These are phyloP conservation scores for Heterotilapia buettikoferi DNA, from an alignment of 2,113 vertebrate genomes.

Conservation along the genomic window DNA sequence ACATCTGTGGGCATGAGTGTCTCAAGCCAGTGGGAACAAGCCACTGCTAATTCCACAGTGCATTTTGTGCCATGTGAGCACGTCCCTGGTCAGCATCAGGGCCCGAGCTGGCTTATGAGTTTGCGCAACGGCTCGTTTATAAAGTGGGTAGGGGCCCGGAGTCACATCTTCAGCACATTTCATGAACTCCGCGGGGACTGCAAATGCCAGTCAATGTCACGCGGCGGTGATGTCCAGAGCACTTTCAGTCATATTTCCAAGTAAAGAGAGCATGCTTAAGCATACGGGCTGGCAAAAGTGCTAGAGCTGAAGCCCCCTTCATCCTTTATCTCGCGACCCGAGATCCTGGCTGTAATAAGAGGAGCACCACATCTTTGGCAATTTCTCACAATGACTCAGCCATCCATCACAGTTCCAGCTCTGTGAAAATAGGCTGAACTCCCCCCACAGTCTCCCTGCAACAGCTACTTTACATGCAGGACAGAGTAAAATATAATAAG, in stretches of 20 bases:
- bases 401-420: slow-evolving; percentile 19
- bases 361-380: not conserved
- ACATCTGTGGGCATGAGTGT: not conserved
- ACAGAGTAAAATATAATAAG: not conserved
- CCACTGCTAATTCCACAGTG: not conserved
- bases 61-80: slow-evolving; percentile 33
- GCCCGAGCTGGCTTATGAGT: slow-evolving; percentile 9
- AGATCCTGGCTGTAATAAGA: slow-evolving; percentile 4
- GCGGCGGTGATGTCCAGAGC: not conserved
- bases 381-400: slow-evolving; percentile 32
- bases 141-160: slow-evolving; percentile 33
- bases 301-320: not conserved
- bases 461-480: not conserved
- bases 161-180: slow-evolving; percentile 60
- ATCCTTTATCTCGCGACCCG: not conserved
- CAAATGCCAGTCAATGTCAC: slow-evolving; percentile 42
- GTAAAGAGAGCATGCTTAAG: slow-evolving; percentile 15
- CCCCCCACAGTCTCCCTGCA: not conserved
- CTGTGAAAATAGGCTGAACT: not conserved
- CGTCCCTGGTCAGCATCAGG: not conserved
- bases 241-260: slow-evolving; percentile 27
- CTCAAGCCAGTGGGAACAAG: not conserved
- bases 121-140: slow-evolving; percentile 57
- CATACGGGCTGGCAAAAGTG: not conserved
- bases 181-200: slow-evolving; percentile 32